phyloP scores from a whole-genome alignment of 2,888 invertebrate species.

The Diarsia brunnea region DNA sequence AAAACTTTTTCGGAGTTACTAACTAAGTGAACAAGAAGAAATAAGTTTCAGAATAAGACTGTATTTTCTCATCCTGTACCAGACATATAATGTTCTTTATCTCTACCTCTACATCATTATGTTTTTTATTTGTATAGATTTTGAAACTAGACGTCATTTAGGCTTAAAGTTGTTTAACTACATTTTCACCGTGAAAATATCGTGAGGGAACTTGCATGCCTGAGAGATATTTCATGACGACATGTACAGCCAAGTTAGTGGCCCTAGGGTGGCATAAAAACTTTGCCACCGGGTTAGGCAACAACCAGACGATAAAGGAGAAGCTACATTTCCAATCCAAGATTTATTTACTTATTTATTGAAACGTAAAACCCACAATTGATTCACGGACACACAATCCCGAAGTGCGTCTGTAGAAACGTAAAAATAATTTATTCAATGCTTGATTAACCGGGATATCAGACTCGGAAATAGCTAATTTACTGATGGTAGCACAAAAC shows the following conservation, averaged over 20 bases:
- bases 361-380: constrained; percentile 24
- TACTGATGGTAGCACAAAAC: constrained; percentile 45
- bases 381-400: constrained; percentile 10
- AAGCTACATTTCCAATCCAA: background rate
- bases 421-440: constrained; percentile 64
- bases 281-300: no score
- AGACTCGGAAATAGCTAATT: constrained; percentile 57
- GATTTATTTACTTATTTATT: background rate
- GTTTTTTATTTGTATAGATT: background rate
- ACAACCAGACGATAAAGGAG: no score
- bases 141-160: background rate
- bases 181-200: background rate
- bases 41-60: background rate
- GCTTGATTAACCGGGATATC: constrained; percentile 57
- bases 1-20: constrained; percentile 19
- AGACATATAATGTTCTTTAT: background rate
- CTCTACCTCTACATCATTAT: background rate
- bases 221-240: no score
- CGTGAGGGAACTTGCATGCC: no score
- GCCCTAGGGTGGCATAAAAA: no score
- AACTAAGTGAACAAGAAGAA: constrained; percentile 4
- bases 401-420: background rate
- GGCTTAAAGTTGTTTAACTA: background rate
- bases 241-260: no score
- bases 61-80: background rate